phyloP scores from a whole-genome alignment of 2,797 vertebrate species.

The Vipera ursinii region DNA sequence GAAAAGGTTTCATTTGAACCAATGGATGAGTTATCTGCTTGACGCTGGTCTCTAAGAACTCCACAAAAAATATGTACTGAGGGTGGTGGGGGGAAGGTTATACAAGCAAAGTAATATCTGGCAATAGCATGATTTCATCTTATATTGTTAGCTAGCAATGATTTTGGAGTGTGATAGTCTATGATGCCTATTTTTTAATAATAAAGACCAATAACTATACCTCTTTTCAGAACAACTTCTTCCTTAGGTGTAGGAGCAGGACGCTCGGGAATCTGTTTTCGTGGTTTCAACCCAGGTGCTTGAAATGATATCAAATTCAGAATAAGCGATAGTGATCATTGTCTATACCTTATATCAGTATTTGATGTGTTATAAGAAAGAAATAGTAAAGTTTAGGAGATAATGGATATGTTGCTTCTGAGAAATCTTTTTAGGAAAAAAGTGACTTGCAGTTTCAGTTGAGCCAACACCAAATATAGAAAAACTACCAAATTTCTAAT shows the following conservation, averaged over 20 bases:
- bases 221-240: conserved; percentile 79
- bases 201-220: conserved; percentile 64
- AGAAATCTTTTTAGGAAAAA: neutral
- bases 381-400: conserved; percentile 24
- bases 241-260: conserved; percentile 70
- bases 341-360: conserved; percentile 44
- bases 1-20: neutral
- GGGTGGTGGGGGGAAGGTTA: neutral
- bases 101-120: neutral
- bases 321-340: conserved; percentile 30
- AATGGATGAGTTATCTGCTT: neutral
- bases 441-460: neutral
- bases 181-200: neutral
- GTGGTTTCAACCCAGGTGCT: conserved; percentile 75
- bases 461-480: neutral
- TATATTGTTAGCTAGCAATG: neutral
- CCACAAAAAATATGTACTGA: neutral
- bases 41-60: neutral
- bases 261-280: conserved; percentile 72
- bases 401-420: neutral
- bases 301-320: conserved; percentile 74
- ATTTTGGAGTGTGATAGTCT: neutral
- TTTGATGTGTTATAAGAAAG: conserved; percentile 7
- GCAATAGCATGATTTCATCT: neutral
- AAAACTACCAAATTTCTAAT: neutral